Evolutionary conservation across 1,140 invertebrate species (phyloP).

Genomic region (Neelides sp.): DNA sequence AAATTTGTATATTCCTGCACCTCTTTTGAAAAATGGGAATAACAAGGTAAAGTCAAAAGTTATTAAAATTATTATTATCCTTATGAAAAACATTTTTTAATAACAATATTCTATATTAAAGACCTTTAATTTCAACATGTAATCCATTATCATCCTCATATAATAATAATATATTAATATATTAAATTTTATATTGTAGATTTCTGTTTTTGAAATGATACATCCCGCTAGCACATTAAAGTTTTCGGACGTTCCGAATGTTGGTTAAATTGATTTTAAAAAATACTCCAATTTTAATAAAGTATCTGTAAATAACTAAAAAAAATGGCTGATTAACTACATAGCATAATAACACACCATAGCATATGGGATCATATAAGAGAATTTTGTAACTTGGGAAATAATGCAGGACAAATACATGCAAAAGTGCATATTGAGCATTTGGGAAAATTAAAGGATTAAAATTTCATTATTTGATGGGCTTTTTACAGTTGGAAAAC

Average conservation of each 20-base stretch:
- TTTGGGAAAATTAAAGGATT: too few relatives aligned
- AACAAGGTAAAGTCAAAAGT: constrained; percentile 38
- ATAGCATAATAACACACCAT: too few relatives aligned
- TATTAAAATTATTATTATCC: background rate
- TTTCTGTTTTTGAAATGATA: constrained; percentile 34
- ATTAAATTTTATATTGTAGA: constrained; percentile 27
- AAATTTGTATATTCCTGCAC: constrained; percentile 46
- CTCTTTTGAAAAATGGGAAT: constrained; percentile 40
- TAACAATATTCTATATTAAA: background rate
- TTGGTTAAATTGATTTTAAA: constrained; percentile 21
- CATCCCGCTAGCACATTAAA: constrained; percentile 22
- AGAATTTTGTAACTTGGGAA: too few relatives aligned
- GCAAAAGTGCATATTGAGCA: too few relatives aligned
- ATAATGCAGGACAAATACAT: too few relatives aligned
- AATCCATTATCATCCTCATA: background rate
- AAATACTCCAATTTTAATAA: too few relatives aligned
- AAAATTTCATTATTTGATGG: too few relatives aligned
- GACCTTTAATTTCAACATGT: background rate
- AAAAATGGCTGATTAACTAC: too few relatives aligned
- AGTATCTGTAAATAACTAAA: too few relatives aligned
- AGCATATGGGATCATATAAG: too few relatives aligned
- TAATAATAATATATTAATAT: background rate
- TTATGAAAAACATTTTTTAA: background rate
- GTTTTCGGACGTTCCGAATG: constrained; percentile 28
- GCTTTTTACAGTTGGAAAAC: too few relatives aligned